Conservation (phyloP, 2,888 invertebrate genomes). For the Nysson spinosus region DNA sequence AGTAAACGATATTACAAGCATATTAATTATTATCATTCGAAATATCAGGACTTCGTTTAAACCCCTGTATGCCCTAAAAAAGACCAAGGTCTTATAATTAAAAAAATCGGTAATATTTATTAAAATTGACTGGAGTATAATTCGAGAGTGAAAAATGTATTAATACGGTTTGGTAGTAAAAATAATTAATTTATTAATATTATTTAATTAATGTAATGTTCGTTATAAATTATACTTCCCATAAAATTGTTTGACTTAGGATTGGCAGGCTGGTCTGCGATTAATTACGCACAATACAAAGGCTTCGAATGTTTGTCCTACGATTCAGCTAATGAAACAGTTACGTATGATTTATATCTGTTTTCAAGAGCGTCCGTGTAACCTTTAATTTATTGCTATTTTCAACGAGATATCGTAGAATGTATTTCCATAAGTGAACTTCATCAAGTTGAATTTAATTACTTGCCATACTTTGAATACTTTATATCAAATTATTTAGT, state of each 20-base stretch:
- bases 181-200: not conserved
- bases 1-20: conserved; percentile 31
- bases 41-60: too few relatives aligned
- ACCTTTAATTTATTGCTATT: not conserved
- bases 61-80: too few relatives aligned
- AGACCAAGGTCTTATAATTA: too few relatives aligned
- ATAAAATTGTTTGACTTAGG: conserved; percentile 80
- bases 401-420: too few relatives aligned
- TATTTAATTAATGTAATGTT: not conserved
- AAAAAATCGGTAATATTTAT: too few relatives aligned
- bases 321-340: conserved; percentile 98
- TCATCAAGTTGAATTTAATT: too few relatives aligned
- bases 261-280: conserved; percentile 94
- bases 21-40: too few relatives aligned
- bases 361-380: not conserved
- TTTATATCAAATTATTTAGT: too few relatives aligned
- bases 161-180: not conserved
- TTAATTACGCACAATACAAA: conserved; percentile 97
- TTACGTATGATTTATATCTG: conserved; percentile 82
- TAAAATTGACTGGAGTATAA: too few relatives aligned
- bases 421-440: too few relatives aligned
- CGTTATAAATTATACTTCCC: too few relatives aligned
- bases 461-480: too few relatives aligned
- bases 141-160: not conserved
- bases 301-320: conserved; percentile 96